Evolutionary conservation across 2,888 invertebrate genomes (phyloP).

Genomic region (Adela reaumurella): DNA sequence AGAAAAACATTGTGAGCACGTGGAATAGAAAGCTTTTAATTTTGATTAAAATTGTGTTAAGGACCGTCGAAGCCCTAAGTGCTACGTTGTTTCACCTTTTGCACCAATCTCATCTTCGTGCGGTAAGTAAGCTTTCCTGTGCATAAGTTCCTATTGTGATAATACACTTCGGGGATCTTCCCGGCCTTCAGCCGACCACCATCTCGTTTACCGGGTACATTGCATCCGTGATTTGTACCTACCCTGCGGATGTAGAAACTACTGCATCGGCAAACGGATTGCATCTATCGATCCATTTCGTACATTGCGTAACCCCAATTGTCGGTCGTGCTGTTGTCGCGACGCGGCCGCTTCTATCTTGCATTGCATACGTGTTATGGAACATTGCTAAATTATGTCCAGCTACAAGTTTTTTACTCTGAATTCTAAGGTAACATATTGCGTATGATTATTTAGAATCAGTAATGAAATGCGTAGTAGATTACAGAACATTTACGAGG

Average conservation of each 20-base stretch:
- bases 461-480: no score
- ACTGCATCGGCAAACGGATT: not conserved
- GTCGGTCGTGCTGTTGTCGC: not conserved
- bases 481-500: no score
- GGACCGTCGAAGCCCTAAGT: no score
- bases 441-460: no score
- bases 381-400: no score
- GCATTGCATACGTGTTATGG: not conserved
- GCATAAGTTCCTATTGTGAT: not conserved
- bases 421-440: no score
- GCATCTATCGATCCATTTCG: not conserved
- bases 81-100: no score
- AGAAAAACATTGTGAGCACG: constrained; percentile 69
- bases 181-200: not conserved
- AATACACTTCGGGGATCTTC: no score
- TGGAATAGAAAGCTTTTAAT: constrained; percentile 49
- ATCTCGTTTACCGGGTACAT: not conserved
- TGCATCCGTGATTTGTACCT: no score
- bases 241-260: not conserved
- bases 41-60: no score
- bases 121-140: constrained; percentile 3
- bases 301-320: not conserved
- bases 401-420: no score
- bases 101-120: not conserved
- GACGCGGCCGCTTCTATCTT: not conserved